Conservation (phyloP, 2,113 vertebrate genomes). For the Crotalus horridus region DNA sequence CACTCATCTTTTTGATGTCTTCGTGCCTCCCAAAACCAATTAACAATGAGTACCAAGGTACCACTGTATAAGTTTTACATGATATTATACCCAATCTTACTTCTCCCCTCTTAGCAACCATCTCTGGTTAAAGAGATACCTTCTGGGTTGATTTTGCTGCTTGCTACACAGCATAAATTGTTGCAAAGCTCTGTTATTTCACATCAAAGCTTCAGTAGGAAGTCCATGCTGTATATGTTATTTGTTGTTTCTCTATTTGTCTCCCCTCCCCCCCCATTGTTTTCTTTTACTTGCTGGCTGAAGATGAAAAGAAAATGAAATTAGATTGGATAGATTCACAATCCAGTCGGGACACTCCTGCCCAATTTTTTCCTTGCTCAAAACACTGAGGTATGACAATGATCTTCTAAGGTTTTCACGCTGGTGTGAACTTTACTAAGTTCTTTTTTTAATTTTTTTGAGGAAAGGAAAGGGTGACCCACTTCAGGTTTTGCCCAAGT, state of each 20-base stretch:
- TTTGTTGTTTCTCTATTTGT: not conserved
- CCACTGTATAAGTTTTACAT: not conserved
- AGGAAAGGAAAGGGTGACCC: not conserved
- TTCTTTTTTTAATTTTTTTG: not conserved
- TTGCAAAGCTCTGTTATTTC: not conserved
- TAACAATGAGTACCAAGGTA: not conserved
- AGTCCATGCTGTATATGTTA: not conserved
- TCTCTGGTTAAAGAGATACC: not conserved
- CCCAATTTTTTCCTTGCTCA: not conserved
- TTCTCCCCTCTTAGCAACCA: not conserved
- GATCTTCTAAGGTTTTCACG: not conserved
- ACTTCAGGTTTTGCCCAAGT: not conserved
- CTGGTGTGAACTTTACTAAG: not conserved
- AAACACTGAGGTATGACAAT: not conserved
- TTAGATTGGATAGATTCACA: not conserved
- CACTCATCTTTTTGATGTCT: not conserved
- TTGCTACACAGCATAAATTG: not conserved
- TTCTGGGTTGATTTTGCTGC: not conserved
- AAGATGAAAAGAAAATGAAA: not conserved
- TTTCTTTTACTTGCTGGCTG: not conserved
- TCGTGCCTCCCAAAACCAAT: not conserved
- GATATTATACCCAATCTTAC: not conserved
- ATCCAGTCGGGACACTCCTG: not conserved
- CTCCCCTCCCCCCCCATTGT: not conserved
- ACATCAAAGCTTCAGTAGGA: not conserved